Evolutionary conservation across 2,888 invertebrate genomes (phyloP).

Genomic region (Phorcus lineatus): DNA sequence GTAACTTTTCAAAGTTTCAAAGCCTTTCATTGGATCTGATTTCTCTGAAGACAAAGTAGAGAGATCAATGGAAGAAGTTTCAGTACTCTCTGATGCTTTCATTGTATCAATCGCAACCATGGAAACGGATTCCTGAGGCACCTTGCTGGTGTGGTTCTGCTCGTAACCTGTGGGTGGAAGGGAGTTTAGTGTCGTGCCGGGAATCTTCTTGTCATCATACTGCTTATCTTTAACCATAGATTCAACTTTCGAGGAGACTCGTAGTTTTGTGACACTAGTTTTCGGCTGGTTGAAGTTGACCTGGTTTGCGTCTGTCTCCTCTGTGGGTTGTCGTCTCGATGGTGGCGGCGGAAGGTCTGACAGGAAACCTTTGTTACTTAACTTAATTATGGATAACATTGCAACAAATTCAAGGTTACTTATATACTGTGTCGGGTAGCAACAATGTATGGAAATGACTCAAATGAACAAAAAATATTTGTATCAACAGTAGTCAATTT

Average conservation of each 20-base stretch:
- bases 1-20: background rate
- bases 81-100: background rate
- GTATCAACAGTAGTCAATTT: too few relatives aligned
- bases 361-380: background rate
- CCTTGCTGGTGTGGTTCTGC: background rate
- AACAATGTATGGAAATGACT: too few relatives aligned
- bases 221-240: conserved; percentile 23
- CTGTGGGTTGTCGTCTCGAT: background rate
- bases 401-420: too few relatives aligned
- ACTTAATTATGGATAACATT: too few relatives aligned
- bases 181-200: conserved; percentile 27
- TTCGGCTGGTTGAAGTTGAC: conserved; percentile 37
- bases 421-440: too few relatives aligned
- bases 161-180: background rate
- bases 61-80: background rate
- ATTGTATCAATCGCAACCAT: background rate
- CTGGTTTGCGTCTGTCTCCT: conserved; percentile 5
- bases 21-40: background rate
- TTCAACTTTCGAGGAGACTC: background rate
- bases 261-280: background rate
- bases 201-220: conserved; percentile 45
- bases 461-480: too few relatives aligned
- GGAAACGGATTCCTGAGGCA: background rate
- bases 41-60: background rate
- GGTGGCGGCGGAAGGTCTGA: conserved; percentile 28